Evolutionary conservation across 2,888 invertebrate genomes (phyloP).

Genomic region (Minunthozetes semirufus): DNA sequence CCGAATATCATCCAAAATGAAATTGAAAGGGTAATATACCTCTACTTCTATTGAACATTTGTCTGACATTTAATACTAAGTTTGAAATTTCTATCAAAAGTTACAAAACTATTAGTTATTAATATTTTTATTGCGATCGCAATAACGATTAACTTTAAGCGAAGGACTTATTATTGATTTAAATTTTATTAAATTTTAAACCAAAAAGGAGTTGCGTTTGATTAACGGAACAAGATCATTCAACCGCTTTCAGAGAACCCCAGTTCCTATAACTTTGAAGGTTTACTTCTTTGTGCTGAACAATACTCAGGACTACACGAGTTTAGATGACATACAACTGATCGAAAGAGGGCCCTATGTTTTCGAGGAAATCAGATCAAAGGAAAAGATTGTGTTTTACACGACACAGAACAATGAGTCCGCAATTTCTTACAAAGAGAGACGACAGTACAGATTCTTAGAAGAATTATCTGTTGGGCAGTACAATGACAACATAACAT

Average conservation of each 20-base stretch:
- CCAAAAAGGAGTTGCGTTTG: slow-evolving; percentile 21
- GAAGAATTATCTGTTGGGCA: background rate
- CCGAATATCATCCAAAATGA: background rate
- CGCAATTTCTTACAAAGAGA: background rate
- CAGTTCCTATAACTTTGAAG: slow-evolving; percentile 20
- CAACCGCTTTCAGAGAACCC: background rate
- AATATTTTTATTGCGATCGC: too few relatives aligned
- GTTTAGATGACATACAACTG: background rate
- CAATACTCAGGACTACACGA: background rate
- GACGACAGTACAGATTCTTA: background rate
- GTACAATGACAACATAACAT: background rate
- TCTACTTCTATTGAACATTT: too few relatives aligned
- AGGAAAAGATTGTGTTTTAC: background rate
- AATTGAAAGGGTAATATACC: background rate
- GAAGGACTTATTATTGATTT: background rate
- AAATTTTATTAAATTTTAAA: background rate
- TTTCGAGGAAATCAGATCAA: slow-evolving; percentile 13
- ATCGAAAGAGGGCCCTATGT: slow-evolving; percentile 31
- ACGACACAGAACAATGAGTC: background rate
- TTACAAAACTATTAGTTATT: too few relatives aligned
- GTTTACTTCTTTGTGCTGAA: slow-evolving; percentile 11
- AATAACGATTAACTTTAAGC: background rate
- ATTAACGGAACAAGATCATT: background rate
- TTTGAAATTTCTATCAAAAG: too few relatives aligned
- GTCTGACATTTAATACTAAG: too few relatives aligned